Evolutionary conservation across 2,888 invertebrate genomes (phyloP), one percentile per base, ranked within the genome.

Genomic region (Hydroisotoma schaefferi): DNA sequence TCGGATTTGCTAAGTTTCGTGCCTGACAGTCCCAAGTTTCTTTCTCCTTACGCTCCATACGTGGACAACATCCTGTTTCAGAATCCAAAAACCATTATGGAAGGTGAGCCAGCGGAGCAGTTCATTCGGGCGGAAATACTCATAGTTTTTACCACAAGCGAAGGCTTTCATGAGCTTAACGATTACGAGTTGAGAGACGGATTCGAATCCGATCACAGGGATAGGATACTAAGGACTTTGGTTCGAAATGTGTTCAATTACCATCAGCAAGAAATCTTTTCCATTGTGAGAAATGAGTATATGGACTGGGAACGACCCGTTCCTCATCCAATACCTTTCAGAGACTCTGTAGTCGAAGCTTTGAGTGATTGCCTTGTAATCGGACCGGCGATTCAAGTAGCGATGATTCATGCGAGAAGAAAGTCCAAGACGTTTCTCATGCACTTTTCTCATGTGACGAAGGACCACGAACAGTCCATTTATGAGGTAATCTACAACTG

Each of bases 231-330:
- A 27, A 83, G 93, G 75, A 92, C 94, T 33, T 90, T 94, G 78
- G 94, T 97, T 55, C 83, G 94, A 63, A 95, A 97, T 79, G 87
- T 94, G 29, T 98, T 92, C 80, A 89, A 89, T 67, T 95, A 90
- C 80, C 97, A 98, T 78, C 82, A 94, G 73, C 93, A 92, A 76
- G 95, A 97, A 79, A 94, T 98, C 75, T 94, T 94, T 80, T 90
- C 90, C 77, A 93, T 97, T 70, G 89, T 95, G 70, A 89, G 93
- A 71, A 73, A 72, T 61, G 95, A 97, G 76, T 98, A 98, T 80
- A 97, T 95, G 60, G 94, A 97, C 78, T 98, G 97, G 97, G 92
- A 92, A 78, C 82, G 88, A 77, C 91, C 91, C 73, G 89, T 90
- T 28, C 84, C 90, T 18, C 64, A 64, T 55, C 64, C 64, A 6